Conservation (phyloP, 2,113 vertebrate species). For the Hippocampus mohnikei region DNA sequence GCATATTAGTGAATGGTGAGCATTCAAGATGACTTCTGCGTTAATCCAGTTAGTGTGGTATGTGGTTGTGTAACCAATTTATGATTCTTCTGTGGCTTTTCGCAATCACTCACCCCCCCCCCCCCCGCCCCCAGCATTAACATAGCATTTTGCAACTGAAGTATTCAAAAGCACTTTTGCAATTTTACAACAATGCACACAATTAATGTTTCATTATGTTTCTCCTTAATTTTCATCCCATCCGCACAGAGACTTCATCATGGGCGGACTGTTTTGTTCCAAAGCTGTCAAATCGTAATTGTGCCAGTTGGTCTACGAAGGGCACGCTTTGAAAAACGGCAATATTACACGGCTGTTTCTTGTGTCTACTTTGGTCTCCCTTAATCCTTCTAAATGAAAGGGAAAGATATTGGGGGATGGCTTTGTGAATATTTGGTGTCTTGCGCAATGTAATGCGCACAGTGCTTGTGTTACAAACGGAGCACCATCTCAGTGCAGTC, state of each 20-base stretch:
- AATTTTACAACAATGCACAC: neutral
- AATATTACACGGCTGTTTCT: neutral
- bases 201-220: neutral
- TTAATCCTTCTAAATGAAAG: neutral
- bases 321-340: neutral
- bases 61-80: no score
- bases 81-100: no score
- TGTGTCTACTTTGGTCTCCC: slow-evolving; percentile 1
- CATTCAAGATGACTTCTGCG: no score
- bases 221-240: neutral
- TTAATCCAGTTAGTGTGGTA: no score
- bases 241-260: neutral
- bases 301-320: neutral
- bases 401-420: neutral
- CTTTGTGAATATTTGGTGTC: slow-evolving; percentile 45
- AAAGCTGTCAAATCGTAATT: neutral
- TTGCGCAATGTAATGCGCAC: slow-evolving; percentile 48
- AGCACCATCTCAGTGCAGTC: slow-evolving; percentile 10
- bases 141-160: neutral
- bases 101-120: no score
- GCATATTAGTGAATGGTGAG: no score
- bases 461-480: slow-evolving; percentile 45
- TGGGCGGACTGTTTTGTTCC: neutral
- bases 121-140: no score
- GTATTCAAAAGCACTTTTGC: neutral